Evolutionary conservation across 2,113 vertebrate genomes (phyloP).

Genomic region (Mormyrus lacerda): DNA sequence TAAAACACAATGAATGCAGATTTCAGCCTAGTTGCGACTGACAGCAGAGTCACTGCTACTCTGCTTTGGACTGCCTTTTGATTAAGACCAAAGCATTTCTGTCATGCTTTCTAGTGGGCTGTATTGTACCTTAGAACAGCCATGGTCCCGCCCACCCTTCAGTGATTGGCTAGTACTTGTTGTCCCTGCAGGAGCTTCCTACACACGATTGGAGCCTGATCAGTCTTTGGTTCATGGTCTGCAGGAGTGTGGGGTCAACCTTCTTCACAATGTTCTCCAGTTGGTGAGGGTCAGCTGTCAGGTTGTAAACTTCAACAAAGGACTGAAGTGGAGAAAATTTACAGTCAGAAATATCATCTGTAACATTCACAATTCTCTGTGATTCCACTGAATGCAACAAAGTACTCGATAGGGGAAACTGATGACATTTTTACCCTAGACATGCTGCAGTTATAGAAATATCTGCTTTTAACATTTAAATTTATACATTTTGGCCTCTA

Average conservation of each 20-base stretch:
- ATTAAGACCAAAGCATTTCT: neutral
- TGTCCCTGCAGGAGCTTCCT: constrained; percentile 48
- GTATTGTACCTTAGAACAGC: neutral
- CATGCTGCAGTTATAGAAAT: neutral
- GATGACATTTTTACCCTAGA: neutral
- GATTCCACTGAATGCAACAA: neutral
- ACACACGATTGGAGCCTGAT: constrained; percentile 66
- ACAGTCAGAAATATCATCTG: neutral
- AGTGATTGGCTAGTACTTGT: constrained; percentile 12
- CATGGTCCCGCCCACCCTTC: neutral
- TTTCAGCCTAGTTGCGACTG: neutral
- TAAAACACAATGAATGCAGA: neutral
- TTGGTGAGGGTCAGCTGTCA: constrained; percentile 61
- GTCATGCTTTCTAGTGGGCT: neutral
- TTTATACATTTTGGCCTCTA: neutral
- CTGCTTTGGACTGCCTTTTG: neutral
- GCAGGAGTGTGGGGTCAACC: constrained; percentile 59
- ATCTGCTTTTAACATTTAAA: neutral
- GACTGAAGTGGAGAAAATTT: constrained; percentile 38
- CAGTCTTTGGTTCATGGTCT: constrained; percentile 67
- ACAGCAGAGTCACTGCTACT: neutral
- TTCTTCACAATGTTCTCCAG: constrained; percentile 67
- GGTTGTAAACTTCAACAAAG: constrained; percentile 66
- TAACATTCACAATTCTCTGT: neutral
- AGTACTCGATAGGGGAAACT: neutral